These are phyloP conservation scores for Penaeus chinensis DNA, from an alignment of 1,140 invertebrate genomes.

Conservation along the genomic window DNA sequence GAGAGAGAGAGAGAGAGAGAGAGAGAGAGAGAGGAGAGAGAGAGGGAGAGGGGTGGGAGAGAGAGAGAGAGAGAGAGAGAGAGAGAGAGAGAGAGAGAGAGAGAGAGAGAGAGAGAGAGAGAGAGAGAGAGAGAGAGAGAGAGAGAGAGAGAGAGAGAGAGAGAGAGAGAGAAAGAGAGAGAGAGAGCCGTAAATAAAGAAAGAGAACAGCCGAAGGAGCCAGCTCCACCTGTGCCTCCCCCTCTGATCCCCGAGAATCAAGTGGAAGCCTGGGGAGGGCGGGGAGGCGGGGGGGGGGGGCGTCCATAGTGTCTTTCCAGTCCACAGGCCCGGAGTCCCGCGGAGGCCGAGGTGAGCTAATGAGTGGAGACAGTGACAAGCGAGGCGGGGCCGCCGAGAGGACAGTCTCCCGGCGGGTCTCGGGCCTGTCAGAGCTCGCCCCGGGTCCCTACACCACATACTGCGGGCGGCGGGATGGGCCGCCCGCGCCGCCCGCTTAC, in stretches of 20 bases:
- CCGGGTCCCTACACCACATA: background rate
- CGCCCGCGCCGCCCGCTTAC: no score
- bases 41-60: background rate
- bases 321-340: slow-evolving; percentile 21
- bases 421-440: slow-evolving; percentile 27
- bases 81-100: no score
- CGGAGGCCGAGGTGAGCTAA: slow-evolving; percentile 55
- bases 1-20: no score
- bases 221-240: no score
- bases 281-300: background rate
- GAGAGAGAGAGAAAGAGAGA: no score
- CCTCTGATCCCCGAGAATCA: no score
- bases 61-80: no score
- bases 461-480: background rate
- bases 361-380: slow-evolving; percentile 60
- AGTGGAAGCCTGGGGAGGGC: no score
- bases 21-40: background rate
- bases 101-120: no score
- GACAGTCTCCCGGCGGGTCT: slow-evolving; percentile 41
- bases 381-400: slow-evolving; percentile 40
- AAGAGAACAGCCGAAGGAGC: background rate
- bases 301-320: slow-evolving; percentile 28
- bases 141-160: no score
- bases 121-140: no score
- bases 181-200: no score